phyloP scores from a whole-genome alignment of 2,888 invertebrate species.

The Mythimna vitellina region DNA sequence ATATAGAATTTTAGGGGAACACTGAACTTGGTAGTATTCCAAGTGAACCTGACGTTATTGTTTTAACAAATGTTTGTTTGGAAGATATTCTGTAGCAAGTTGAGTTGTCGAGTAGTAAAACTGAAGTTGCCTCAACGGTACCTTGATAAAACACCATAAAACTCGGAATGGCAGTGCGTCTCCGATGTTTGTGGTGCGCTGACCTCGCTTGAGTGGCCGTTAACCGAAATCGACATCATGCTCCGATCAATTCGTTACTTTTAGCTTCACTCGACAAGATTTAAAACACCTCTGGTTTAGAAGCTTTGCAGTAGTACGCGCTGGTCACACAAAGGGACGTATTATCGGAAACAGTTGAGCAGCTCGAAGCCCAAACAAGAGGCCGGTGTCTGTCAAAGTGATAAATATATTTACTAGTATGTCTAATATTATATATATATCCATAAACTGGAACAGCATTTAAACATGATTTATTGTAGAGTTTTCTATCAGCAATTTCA shows the following conservation, averaged over 20 bases:
- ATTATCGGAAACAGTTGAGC: constrained; percentile 67
- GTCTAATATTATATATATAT: constrained; percentile 34
- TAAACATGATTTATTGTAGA: constrained; percentile 10
- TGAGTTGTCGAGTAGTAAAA: constrained; percentile 73
- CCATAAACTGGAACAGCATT: constrained; percentile 15
- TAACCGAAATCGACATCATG: constrained; percentile 77
- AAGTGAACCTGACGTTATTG: constrained; percentile 39
- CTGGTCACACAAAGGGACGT: constrained; percentile 57
- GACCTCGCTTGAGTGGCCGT: constrained; percentile 78
- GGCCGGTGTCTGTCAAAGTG: constrained; percentile 61
- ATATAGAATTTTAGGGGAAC: constrained; percentile 67
- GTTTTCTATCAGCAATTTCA: constrained; percentile 20
- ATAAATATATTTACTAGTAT: constrained; percentile 23
- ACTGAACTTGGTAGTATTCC: constrained; percentile 54
- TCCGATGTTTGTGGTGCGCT: constrained; percentile 79
- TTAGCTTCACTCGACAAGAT: constrained; percentile 59
- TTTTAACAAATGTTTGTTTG: constrained; percentile 50
- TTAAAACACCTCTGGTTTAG: constrained; percentile 50
- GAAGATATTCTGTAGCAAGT: constrained; percentile 49
- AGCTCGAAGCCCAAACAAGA: constrained; percentile 67
- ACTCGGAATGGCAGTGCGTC: constrained; percentile 74
- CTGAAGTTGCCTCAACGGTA: constrained; percentile 78
- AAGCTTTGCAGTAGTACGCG: constrained; percentile 35
- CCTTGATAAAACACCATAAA: constrained; percentile 84
- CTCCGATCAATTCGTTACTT: constrained; percentile 70